A percentile compares a stretch with the other conserved stretches of the same genome.
Evolutionary conservation across 2,888 invertebrate genomes (phyloP).

Genomic region (Muschampia plurimacula): DNA sequence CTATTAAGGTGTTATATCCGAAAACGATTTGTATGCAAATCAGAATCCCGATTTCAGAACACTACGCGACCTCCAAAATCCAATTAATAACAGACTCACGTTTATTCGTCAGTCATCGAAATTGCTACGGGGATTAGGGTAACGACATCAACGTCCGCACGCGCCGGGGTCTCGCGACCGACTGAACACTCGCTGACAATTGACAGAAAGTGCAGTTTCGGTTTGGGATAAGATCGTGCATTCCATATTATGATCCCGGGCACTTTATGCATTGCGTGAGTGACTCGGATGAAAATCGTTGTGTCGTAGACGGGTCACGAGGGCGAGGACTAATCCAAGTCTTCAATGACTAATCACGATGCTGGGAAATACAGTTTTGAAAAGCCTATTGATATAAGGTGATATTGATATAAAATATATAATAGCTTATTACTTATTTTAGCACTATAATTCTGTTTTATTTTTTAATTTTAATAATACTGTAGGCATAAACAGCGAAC

Average conservation of each 20-base stretch:
- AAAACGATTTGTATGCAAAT: conserved; percentile 40
- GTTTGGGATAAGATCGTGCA: conserved; percentile 1
- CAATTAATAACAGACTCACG: conserved; percentile 39
- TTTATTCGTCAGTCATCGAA: conserved; percentile 38
- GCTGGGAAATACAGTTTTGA: too few relatives aligned
- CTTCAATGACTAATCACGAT: too few relatives aligned
- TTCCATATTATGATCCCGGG: conserved; percentile 13
- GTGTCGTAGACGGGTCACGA: conserved; percentile 6
- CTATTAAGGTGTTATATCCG: conserved; percentile 24
- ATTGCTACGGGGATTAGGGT: not conserved
- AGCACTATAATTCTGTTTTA: too few relatives aligned
- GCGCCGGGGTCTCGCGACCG: conserved; percentile 24
- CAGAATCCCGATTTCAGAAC: conserved; percentile 31
- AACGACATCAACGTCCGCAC: conserved; percentile 14
- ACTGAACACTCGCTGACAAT: conserved; percentile 30
- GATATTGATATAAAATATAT: too few relatives aligned
- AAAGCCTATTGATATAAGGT: too few relatives aligned
- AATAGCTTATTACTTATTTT: too few relatives aligned
- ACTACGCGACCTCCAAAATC: conserved; percentile 34
- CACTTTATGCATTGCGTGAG: conserved; percentile 16
- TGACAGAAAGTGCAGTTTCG: conserved; percentile 34
- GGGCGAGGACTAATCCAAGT: not conserved
- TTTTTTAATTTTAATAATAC: too few relatives aligned
- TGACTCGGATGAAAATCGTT: conserved; percentile 7
- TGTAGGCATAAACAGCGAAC: not conserved